phyloP scores from a whole-genome alignment of 2,888 invertebrate species.

The Cotesia congregata region DNA sequence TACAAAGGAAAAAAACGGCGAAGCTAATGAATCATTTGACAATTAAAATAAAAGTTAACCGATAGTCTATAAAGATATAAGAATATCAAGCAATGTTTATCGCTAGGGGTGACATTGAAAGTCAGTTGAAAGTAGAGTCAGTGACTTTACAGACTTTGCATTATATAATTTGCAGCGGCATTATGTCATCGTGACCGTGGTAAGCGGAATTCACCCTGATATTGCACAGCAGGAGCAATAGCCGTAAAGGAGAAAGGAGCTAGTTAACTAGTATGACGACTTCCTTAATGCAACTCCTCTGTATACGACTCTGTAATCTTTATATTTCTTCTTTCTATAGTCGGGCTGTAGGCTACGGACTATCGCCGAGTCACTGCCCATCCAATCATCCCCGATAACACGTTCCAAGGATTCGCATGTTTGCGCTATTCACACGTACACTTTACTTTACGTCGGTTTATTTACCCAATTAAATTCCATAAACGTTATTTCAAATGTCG shows the following conservation, averaged over 20 bases:
- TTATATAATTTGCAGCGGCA: slow-evolving; percentile 35
- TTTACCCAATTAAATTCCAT: not conserved
- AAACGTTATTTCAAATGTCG: not conserved
- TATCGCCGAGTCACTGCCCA: not conserved
- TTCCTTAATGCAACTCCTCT: not conserved
- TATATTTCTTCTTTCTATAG: not conserved
- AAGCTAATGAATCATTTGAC: not conserved
- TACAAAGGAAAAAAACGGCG: not conserved
- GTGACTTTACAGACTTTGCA: slow-evolving; percentile 35
- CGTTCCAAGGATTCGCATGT: not conserved
- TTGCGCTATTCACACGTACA: not conserved
- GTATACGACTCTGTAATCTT: not conserved
- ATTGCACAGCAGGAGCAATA: slow-evolving; percentile 14
- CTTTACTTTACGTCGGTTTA: not conserved
- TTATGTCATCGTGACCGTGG: slow-evolving; percentile 39
- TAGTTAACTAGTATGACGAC: not conserved
- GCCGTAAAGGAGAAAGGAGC: slow-evolving; percentile 26
- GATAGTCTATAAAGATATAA: not conserved
- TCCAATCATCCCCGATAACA: not conserved
- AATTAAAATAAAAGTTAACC: not conserved
- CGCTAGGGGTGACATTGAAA: slow-evolving; percentile 39
- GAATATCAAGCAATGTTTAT: not conserved
- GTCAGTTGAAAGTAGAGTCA: slow-evolving; percentile 33
- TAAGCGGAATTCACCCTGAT: slow-evolving; percentile 34
- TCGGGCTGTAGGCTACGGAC: not conserved